Evolutionary conservation across 2,888 invertebrate genomes (phyloP).

Genomic region (Metalampra italica): DNA sequence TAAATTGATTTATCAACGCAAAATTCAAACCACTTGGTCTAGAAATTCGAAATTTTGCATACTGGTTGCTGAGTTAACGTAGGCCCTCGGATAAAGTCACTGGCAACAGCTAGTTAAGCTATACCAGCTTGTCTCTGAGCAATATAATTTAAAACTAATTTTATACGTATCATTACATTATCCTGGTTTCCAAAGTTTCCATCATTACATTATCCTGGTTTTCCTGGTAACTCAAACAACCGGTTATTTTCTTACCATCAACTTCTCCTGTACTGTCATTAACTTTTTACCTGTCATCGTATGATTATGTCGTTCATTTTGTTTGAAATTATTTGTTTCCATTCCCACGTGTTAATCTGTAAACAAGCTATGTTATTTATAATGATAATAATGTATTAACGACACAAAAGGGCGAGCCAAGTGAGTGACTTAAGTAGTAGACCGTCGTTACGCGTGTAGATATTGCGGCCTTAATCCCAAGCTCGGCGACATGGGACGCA

Average conservation of each 20-base stretch:
- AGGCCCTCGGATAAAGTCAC: too few relatives aligned
- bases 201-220: background rate
- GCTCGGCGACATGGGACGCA: too few relatives aligned
- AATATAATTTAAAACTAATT: background rate
- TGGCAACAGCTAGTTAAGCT: too few relatives aligned
- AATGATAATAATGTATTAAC: background rate
- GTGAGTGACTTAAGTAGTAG: too few relatives aligned
- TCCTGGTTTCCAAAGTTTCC: too few relatives aligned
- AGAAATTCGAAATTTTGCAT: too few relatives aligned
- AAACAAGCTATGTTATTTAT: background rate
- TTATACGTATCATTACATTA: background rate
- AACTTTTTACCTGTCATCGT: slow-evolving; percentile 23
- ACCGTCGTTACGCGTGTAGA: too few relatives aligned
- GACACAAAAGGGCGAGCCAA: background rate
- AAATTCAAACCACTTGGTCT: too few relatives aligned
- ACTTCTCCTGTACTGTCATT: slow-evolving; percentile 11
- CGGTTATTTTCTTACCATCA: slow-evolving; percentile 21
- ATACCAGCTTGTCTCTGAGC: too few relatives aligned
- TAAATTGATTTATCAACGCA: too few relatives aligned
- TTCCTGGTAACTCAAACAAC: background rate
- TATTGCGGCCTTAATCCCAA: too few relatives aligned
- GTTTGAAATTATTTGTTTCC: slow-evolving; percentile 17
- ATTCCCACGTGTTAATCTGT: slow-evolving; percentile 24
- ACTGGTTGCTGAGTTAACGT: too few relatives aligned
- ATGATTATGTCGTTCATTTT: slow-evolving; percentile 17